Conservation (phyloP, 2,888 invertebrate genomes). For the Cinara cedri region DNA sequence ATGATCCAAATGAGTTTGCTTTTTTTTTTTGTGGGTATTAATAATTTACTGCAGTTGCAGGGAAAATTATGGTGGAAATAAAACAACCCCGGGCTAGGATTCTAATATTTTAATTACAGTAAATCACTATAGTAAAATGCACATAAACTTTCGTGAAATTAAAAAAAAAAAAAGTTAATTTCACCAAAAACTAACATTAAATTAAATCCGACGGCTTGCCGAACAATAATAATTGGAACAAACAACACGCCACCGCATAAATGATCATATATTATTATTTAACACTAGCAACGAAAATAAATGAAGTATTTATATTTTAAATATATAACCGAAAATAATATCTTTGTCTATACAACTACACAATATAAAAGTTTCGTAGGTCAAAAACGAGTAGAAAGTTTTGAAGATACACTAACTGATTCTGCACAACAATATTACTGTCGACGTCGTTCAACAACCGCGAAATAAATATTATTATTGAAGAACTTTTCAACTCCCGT, state of each 20-base stretch:
- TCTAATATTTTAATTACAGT: background rate
- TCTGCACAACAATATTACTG: too few species aligned
- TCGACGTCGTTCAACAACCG: background rate
- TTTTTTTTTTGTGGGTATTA: too few species aligned
- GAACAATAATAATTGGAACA: too few species aligned
- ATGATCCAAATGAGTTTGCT: too few species aligned
- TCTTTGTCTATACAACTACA: background rate
- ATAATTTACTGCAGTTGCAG: too few species aligned
- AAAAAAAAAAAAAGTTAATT: background rate
- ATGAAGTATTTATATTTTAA: too few species aligned
- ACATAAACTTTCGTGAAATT: background rate
- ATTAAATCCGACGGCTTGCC: background rate
- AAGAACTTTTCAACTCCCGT: slow-evolving; percentile 1
- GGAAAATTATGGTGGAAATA: too few species aligned
- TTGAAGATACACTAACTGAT: too few species aligned
- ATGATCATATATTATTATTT: too few species aligned
- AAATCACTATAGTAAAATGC: background rate
- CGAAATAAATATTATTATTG: slow-evolving; percentile 32
- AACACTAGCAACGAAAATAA: too few species aligned
- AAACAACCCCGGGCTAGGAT: too few species aligned
- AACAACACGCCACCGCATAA: too few species aligned
- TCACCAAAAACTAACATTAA: background rate
- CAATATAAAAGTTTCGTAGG: slow-evolving; percentile 4
- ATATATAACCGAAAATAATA: background rate
- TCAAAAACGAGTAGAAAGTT: background rate